Percentiles rank a stretch among this genome's conserved stretches.
Evolutionary conservation across 1,140 invertebrate species (phyloP).

Genomic region (Drosophila auraria): DNA sequence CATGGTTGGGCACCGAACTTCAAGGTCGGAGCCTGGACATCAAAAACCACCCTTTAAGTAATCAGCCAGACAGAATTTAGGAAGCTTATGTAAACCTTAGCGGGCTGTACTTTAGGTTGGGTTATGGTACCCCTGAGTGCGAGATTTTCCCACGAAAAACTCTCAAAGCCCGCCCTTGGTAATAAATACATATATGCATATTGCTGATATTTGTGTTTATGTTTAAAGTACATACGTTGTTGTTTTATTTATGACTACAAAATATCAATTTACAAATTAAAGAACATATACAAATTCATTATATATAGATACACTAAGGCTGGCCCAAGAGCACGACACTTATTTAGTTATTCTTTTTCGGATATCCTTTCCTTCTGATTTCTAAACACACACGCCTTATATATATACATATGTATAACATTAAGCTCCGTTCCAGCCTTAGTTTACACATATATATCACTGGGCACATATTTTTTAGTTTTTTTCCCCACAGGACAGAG

Average conservation of each 20-base stretch:
- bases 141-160: too few relatives aligned
- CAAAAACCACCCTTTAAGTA: too few relatives aligned
- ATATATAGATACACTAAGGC: slow-evolving; percentile 75
- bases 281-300: slow-evolving; percentile 79
- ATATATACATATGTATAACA: slow-evolving; percentile 64
- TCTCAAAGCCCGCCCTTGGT: slow-evolving; percentile 6
- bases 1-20: too few relatives aligned
- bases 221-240: slow-evolving; percentile 61
- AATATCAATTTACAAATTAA: slow-evolving; percentile 81
- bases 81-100: too few relatives aligned
- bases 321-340: slow-evolving; percentile 57
- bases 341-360: slow-evolving; percentile 41
- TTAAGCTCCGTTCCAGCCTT: slow-evolving; percentile 56
- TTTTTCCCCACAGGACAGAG: neutral
- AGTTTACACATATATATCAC: slow-evolving; percentile 66
- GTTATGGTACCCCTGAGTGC: too few relatives aligned
- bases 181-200: neutral
- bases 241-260: slow-evolving; percentile 77
- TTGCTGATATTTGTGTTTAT: slow-evolving; percentile 39
- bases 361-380: slow-evolving; percentile 25
- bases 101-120: too few relatives aligned
- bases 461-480: slow-evolving; percentile 39
- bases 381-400: slow-evolving; percentile 71
- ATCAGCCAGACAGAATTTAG: too few relatives aligned
- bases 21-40: too few relatives aligned